These are phyloP conservation scores for Gastrophysa polygoni DNA, from an alignment of 2,888 invertebrate species.

Conservation along the genomic window DNA sequence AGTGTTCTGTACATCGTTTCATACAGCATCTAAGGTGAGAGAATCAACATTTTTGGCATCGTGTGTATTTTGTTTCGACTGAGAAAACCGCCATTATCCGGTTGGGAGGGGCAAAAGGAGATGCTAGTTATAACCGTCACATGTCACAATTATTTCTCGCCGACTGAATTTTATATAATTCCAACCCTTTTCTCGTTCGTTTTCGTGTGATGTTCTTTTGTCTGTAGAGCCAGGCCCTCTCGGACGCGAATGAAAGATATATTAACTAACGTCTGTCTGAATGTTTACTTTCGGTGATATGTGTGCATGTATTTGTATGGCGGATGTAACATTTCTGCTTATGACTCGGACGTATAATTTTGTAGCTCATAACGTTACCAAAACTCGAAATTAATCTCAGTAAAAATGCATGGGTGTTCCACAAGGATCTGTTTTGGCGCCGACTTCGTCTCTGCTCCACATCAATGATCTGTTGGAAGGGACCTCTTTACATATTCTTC, in stretches of 20 bases:
- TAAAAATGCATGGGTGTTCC: too few species aligned
- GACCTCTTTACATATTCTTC: too few species aligned
- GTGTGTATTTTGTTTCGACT: not conserved
- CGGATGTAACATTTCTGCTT: not conserved
- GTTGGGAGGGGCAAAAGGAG: conserved; percentile 8
- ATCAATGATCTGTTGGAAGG: too few species aligned
- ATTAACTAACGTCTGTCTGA: conserved; percentile 39
- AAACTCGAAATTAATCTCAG: not conserved
- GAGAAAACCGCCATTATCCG: not conserved
- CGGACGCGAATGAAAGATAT: conserved; percentile 37
- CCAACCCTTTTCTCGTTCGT: conserved; percentile 45
- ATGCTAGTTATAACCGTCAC: conserved; percentile 40
- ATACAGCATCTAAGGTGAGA: too few species aligned
- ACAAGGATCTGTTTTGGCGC: too few species aligned
- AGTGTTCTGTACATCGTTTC: too few species aligned
- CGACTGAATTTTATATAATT: conserved; percentile 47
- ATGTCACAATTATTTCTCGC: conserved; percentile 46
- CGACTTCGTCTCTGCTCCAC: too few species aligned
- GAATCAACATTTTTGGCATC: too few species aligned
- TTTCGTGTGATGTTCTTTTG: conserved; percentile 35
- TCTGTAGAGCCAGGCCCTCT: conserved; percentile 33
- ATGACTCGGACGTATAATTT: not conserved
- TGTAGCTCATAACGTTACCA: not conserved
- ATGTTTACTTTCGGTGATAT: conserved; percentile 13
- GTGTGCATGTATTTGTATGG: conserved; percentile 1